Evolutionary conservation across 1,140 invertebrate species (phyloP), one percentile per base, ranked within the genome.

Genomic region (Leptinotarsa lineolata): DNA sequence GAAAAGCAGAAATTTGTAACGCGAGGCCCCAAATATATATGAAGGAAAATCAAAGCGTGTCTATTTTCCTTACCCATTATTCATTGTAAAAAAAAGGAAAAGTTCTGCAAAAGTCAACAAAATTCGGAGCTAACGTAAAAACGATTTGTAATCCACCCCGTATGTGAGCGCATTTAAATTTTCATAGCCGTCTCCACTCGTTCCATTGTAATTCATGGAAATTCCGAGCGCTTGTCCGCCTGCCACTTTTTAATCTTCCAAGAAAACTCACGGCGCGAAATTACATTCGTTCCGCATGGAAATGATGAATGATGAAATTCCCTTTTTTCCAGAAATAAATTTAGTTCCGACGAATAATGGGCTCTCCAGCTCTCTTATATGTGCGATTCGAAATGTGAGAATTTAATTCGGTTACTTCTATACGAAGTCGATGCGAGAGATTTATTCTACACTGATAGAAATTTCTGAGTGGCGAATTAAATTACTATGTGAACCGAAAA

Each of bases 241-340:
- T 63, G 61, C 24, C 20, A 63, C 24, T 63, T 63, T 63, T 63
- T 63, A 63, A 63, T 63, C 61, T 63, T 63, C 24, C 61, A 30
- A 63, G 24, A 63, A 30, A 63, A 63, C 61, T 30, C 20, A 63
- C 20, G 24, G 20, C 20, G 61, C 61, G 61, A 30, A 63, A 63
- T 63, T 63, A 63, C 24, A 22, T 63, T 63, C 61, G 61, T 63
- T 63, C 61, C 61, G 61, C 61, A 63, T 63, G 61, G 24, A 63
- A 63, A 63, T 63, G 61, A 63, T 21, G 61, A n/a, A 63, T 63
- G 61, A 63, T 63, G 61, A 63, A 63, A 63, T 63, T 63, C 15
- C 15, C 61, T 63, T 63, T 63, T 30, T 22, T 63, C 61, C 20
- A 20, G 61, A 63, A 63, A 63, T 63, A 21, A 63, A 54, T 16